These are phyloP conservation scores for Erpobdella octoculata DNA, from an alignment of 2,888 invertebrate genomes.

Conservation along the genomic window DNA sequence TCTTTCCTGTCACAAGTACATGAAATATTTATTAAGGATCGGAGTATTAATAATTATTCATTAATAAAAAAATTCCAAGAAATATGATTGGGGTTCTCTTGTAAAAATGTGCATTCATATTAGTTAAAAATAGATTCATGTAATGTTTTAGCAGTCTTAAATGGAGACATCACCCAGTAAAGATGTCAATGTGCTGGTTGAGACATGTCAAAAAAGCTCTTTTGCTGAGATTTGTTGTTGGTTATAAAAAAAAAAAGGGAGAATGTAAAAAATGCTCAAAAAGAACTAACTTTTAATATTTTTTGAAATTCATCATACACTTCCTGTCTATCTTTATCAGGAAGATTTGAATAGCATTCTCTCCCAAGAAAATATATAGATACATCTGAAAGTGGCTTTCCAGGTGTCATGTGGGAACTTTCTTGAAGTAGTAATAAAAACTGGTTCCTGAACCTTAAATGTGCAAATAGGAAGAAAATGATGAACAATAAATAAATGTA, in stretches of 20 bases:
- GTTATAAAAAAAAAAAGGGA: no score
- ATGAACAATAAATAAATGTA: not conserved
- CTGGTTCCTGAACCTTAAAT: slow-evolving; percentile 76
- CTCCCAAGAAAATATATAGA: slow-evolving; percentile 77
- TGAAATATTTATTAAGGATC: not conserved
- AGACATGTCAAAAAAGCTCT: no score
- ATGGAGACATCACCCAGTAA: no score
- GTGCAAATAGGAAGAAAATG: not conserved
- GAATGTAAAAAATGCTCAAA: no score
- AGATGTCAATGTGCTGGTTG: no score
- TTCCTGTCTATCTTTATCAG: slow-evolving; percentile 78
- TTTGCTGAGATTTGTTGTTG: no score
- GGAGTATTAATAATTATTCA: not conserved
- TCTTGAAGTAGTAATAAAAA: slow-evolving; percentile 86
- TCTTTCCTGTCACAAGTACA: slow-evolving; percentile 56
- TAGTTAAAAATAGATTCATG: no score
- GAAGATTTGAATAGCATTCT: slow-evolving; percentile 83
- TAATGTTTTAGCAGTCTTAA: no score
- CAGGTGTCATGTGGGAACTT: slow-evolving; percentile 87
- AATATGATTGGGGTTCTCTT: not conserved
- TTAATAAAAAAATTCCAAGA: no score
- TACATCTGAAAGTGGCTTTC: slow-evolving; percentile 83
- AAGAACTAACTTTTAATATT: slow-evolving; percentile 33
- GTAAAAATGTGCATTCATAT: not conserved
- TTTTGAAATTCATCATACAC: slow-evolving; percentile 85